These are phyloP conservation scores for Malacoraja senta DNA, from an alignment of 2,797 vertebrate species.

Conservation along the genomic window DNA sequence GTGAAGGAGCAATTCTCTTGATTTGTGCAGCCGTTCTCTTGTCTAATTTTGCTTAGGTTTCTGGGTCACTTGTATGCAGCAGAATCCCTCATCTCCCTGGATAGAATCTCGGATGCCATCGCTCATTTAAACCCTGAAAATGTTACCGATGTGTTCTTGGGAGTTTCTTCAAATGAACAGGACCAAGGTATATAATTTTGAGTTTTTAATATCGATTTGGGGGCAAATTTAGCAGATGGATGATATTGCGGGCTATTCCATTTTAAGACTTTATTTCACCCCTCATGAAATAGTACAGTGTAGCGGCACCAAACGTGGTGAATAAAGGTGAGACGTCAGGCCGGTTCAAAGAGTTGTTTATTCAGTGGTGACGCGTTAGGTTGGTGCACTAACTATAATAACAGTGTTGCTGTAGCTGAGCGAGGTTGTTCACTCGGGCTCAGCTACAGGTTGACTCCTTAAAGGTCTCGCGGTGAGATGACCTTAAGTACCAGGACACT, in stretches of 20 bases:
- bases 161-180: constrained; percentile 80
- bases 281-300: not conserved
- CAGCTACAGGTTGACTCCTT: no score
- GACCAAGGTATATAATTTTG: constrained; percentile 79
- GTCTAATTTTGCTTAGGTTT: constrained; percentile 63
- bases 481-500: no score
- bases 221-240: not conserved
- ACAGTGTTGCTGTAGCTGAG: no score
- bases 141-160: constrained; percentile 87
- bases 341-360: no score
- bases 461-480: no score
- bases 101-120: constrained; percentile 96
- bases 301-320: no score
- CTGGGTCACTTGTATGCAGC: constrained; percentile 94
- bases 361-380: no score
- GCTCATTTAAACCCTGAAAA: constrained; percentile 94
- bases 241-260: not conserved
- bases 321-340: no score
- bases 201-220: constrained; percentile 42
- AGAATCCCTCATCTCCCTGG: constrained; percentile 94
- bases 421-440: no score
- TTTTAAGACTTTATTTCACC: not conserved
- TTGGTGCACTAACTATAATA: no score
- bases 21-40: not conserved
- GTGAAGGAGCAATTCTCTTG: not conserved